phyloP scores from a whole-genome alignment of 2,113 vertebrate species.

The Baryphthengus martii region DNA sequence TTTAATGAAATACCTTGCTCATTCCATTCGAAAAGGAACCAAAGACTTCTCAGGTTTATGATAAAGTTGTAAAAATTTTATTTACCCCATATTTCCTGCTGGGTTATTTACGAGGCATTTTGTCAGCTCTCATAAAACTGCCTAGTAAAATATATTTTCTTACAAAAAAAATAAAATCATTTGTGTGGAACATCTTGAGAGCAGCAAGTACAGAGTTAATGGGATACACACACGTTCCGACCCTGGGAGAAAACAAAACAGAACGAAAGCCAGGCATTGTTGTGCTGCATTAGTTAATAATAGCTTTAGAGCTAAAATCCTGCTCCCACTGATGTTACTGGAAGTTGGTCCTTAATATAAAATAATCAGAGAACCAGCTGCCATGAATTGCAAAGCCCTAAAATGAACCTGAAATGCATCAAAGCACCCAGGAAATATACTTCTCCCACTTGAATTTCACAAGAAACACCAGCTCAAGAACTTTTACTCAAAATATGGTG shows the following conservation, averaged over 20 bases:
- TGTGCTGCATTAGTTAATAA: slow-evolving; percentile 66
- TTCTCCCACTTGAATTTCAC: not conserved
- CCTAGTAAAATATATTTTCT: slow-evolving; percentile 74
- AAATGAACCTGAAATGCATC: slow-evolving; percentile 5
- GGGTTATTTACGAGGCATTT: slow-evolving; percentile 75
- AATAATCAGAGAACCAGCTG: slow-evolving; percentile 61
- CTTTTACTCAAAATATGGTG: not conserved
- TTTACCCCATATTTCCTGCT: slow-evolving; percentile 75
- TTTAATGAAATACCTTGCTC: slow-evolving; percentile 72
- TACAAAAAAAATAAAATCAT: slow-evolving; percentile 66
- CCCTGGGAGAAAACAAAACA: slow-evolving; percentile 61
- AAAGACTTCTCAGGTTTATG: slow-evolving; percentile 74
- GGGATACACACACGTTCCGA: slow-evolving; percentile 61
- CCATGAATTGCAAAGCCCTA: not conserved
- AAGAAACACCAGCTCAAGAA: not conserved
- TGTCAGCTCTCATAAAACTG: slow-evolving; percentile 74
- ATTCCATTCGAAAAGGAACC: slow-evolving; percentile 68
- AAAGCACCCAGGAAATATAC: not conserved
- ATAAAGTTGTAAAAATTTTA: slow-evolving; percentile 74
- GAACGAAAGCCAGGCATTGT: slow-evolving; percentile 65
- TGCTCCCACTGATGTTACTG: slow-evolving; percentile 53
- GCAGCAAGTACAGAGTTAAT: slow-evolving; percentile 67
- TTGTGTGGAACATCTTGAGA: slow-evolving; percentile 64
- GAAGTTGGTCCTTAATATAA: slow-evolving; percentile 56
- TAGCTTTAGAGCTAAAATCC: slow-evolving; percentile 62